Evolutionary conservation across 1,140 invertebrate species (phyloP).

Genomic region (Harpegnathos saltator): DNA sequence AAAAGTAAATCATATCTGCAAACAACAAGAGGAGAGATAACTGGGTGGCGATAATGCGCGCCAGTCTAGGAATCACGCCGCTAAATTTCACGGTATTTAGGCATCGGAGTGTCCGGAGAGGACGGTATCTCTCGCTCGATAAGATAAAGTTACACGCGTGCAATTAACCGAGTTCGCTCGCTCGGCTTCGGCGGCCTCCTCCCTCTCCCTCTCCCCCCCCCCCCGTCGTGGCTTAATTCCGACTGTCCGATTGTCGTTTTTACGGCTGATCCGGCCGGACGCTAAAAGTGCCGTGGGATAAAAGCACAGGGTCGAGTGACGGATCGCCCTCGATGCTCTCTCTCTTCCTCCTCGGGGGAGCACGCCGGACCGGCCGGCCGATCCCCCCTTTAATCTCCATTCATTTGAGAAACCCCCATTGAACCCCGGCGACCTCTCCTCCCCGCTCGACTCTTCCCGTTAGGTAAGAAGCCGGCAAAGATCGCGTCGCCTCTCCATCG

Average conservation of each 20-base stretch:
- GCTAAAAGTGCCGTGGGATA: conserved; percentile 42
- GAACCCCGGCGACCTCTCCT: neutral
- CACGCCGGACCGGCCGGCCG: conserved; percentile 23
- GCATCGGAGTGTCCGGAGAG: no score
- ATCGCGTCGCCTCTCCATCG: conserved; percentile 28
- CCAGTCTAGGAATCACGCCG: no score
- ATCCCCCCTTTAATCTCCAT: conserved; percentile 61
- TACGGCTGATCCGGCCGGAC: conserved; percentile 11
- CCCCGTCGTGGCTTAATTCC: conserved; percentile 23
- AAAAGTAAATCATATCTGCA: no score
- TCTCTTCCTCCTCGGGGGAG: conserved; percentile 18
- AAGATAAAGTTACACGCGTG: neutral
- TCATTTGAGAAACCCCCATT: conserved; percentile 60
- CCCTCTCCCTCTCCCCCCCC: no score
- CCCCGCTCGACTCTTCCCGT: conserved; percentile 10
- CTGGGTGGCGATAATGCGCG: no score
- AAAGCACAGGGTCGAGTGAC: conserved; percentile 57
- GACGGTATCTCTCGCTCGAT: neutral
- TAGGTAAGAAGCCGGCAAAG: conserved; percentile 31
- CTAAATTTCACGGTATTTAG: neutral
- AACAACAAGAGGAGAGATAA: no score
- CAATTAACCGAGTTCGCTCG: neutral
- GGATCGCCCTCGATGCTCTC: conserved; percentile 61
- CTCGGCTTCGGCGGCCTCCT: neutral
- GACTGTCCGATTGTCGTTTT: conserved; percentile 43